These are phyloP conservation scores for Ormyrus pomaceus DNA, from an alignment of 2,888 invertebrate genomes.

Conservation along the genomic window DNA sequence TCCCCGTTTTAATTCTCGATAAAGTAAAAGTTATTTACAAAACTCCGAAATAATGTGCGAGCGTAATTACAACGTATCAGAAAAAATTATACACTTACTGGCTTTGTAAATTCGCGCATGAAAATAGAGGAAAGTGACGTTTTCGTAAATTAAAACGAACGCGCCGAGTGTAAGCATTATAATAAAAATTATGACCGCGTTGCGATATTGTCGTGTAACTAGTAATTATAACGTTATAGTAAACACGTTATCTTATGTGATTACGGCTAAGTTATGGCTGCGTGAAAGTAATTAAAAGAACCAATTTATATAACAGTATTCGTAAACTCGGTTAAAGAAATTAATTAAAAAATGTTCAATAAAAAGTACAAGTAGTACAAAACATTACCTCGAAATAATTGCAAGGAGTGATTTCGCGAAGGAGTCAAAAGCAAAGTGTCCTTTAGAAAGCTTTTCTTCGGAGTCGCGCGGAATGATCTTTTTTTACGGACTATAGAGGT, in stretches of 20 bases:
- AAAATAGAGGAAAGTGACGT: too few species aligned
- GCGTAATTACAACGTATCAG: not conserved
- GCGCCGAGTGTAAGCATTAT: too few species aligned
- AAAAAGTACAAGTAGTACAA: not conserved
- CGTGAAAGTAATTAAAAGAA: too few species aligned
- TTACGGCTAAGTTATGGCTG: too few species aligned
- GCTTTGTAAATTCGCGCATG: too few species aligned
- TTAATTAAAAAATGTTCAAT: too few species aligned
- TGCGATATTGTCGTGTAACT: not conserved
- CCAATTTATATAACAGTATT: too few species aligned
- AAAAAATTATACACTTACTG: too few species aligned
- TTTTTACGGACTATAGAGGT: not conserved
- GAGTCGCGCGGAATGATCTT: slow-evolving; percentile 1
- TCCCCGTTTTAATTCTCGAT: not conserved
- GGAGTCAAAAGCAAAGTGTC: not conserved
- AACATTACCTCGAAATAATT: not conserved
- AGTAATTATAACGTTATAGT: not conserved
- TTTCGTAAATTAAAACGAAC: too few species aligned
- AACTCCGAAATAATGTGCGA: not conserved
- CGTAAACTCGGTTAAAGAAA: too few species aligned
- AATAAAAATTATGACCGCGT: too few species aligned
- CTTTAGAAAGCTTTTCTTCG: slow-evolving; percentile 40
- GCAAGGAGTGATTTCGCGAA: not conserved
- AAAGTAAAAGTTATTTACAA: not conserved
- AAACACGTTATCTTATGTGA: too few species aligned